A percentile compares a stretch with the other conserved stretches of the same genome.
phyloP scores from a whole-genome alignment of 2,888 invertebrate genomes.

The Nowickia ferox region DNA sequence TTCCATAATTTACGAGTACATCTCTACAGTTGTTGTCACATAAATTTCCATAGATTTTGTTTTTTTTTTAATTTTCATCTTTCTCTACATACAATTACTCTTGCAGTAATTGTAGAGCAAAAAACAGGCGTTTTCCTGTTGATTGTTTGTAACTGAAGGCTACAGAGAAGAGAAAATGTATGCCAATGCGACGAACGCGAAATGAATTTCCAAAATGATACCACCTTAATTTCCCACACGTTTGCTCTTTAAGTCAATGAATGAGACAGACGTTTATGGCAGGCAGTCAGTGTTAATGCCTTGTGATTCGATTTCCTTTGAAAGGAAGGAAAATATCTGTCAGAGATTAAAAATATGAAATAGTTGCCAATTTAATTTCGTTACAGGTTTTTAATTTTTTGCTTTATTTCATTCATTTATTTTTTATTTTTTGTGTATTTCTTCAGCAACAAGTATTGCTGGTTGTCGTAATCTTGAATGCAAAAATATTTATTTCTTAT shows the following conservation, averaged over 20 bases:
- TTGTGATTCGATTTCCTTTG: constrained; percentile 52
- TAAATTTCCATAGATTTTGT: constrained; percentile 51
- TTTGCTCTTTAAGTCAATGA: constrained; percentile 9
- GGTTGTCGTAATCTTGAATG: constrained; percentile 23
- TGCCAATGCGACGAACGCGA: constrained; percentile 11
- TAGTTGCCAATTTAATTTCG: constrained; percentile 59
- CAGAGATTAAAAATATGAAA: constrained; percentile 60
- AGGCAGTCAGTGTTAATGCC: constrained; percentile 44
- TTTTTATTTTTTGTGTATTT: not conserved
- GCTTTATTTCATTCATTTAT: not conserved
- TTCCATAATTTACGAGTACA: constrained; percentile 52
- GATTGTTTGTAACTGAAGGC: constrained; percentile 62
- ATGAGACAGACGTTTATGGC: not conserved
- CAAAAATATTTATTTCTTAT: constrained; percentile 52
- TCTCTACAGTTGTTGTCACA: constrained; percentile 65
- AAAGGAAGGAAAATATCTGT: constrained; percentile 23
- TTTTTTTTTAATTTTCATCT: constrained; percentile 27
- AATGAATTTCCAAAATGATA: constrained; percentile 51
- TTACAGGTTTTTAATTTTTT: constrained; percentile 49
- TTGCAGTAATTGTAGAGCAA: not conserved
- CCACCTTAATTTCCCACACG: constrained; percentile 71
- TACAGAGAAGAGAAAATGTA: constrained; percentile 31
- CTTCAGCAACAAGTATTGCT: constrained; percentile 1
- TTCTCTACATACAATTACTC: constrained; percentile 21
- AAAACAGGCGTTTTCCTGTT: constrained; percentile 63